Evolutionary conservation across 92 coral and sea anemone species (phyloP).

Genomic region (Isaurus tuberculatus): DNA sequence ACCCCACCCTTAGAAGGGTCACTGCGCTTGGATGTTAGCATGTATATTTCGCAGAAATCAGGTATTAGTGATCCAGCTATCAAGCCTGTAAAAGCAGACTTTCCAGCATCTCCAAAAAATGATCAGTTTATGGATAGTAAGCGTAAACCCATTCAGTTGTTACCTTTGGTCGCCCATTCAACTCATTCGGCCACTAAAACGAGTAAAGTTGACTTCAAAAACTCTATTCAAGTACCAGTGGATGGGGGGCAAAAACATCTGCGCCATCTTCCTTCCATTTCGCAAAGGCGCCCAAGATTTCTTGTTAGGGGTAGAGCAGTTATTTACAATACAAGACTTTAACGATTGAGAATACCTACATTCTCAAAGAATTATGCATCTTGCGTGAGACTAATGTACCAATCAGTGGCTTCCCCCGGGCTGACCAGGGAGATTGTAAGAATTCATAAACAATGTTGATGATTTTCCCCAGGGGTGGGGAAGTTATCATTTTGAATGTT

Average conservation of each 20-base stretch:
- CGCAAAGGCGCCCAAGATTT: not conserved
- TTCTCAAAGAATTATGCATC: not conserved
- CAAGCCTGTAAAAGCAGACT: not conserved
- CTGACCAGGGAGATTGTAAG: too few species aligned
- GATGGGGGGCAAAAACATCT: not conserved
- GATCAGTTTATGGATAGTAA: not conserved
- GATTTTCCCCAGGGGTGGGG: too few species aligned
- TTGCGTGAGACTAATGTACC: too few species aligned
- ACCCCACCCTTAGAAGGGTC: not conserved
- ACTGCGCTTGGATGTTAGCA: not conserved
- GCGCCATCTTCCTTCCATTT: not conserved
- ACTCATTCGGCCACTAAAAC: not conserved
- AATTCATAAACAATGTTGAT: too few species aligned
- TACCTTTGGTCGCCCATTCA: not conserved
- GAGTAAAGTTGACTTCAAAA: not conserved
- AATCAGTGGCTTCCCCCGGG: too few species aligned
- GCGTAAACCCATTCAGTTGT: not conserved
- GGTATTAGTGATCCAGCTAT: not conserved
- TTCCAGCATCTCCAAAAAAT: not conserved
- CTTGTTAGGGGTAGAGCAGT: slow-evolving; percentile 8
- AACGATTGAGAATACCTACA: too few species aligned
- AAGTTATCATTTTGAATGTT: too few species aligned
- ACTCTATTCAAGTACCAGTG: not conserved
- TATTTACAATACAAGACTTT: not conserved
- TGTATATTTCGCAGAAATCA: not conserved